Conservation (phyloP, 2,888 invertebrate genomes). For the Tenthredo distinguenda region DNA sequence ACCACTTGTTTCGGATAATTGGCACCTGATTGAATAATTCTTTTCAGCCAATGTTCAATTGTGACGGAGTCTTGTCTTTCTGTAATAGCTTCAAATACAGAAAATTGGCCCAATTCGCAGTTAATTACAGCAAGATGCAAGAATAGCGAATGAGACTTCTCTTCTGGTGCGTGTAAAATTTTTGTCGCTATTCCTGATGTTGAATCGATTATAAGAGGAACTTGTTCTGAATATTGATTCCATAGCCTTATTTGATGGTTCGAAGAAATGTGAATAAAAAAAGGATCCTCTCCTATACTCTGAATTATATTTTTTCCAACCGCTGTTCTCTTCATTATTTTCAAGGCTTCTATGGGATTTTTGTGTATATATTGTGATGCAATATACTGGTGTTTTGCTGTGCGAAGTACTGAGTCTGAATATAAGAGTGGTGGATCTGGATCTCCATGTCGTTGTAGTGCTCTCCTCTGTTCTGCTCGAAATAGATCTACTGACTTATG, state of each 20-base stretch:
- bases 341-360: background rate
- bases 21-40: background rate
- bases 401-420: background rate
- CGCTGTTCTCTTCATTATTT: conserved; percentile 17
- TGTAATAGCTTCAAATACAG: background rate
- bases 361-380: background rate
- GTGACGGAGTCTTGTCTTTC: conserved; percentile 5
- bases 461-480: background rate
- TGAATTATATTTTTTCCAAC: background rate
- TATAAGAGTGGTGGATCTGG: conserved; percentile 8
- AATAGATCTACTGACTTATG: conserved; percentile 2
- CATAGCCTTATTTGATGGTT: background rate
- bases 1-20: conserved; percentile 26
- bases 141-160: conserved; percentile 4
- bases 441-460: background rate
- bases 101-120: conserved; percentile 3
- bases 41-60: conserved; percentile 15
- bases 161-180: background rate
- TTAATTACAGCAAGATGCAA: conserved; percentile 3
- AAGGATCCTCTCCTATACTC: conserved; percentile 4
- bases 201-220: background rate
- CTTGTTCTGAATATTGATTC: conserved; percentile 4
- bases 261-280: background rate
- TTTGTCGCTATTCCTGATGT: conserved; percentile 13
- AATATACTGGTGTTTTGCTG: background rate